Evolutionary conservation across 1,140 invertebrate genomes (phyloP), one percentile per base, ranked within the genome.

Genomic region (Nasonia giraulti): DNA sequence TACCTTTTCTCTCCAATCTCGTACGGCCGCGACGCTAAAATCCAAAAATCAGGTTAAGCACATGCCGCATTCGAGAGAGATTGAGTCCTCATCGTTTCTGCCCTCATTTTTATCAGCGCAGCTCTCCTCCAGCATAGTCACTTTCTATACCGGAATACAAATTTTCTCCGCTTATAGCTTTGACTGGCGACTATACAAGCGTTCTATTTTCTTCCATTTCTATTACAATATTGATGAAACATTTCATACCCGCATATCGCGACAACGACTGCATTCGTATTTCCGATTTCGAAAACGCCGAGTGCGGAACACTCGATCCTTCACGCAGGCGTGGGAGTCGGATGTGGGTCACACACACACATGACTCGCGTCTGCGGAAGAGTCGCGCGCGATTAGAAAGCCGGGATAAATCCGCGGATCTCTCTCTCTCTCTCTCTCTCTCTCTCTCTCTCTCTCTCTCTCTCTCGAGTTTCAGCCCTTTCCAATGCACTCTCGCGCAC

Each of bases 321-420:
- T 31, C n/a, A 47, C 11, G 7, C 11, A 10, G 20, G 23, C 17
- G 27, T 20, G 23, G 31, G 71, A 74, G 71, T 37, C 11, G 20
- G 27, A 83, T 83, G 74, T 77, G 62, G 75, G 75, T 83, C 75
- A 78, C 17, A 7, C 20, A 31, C 23, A 71, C 33, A 37, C 33
- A 37, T 71, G 12, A 0, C 3, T 17, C 20, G 62, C 33, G 6
- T 8, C 31, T 66, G 74, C 55, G 55, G 62, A 83, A 55, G 20
- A 83, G 75, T 71, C 44, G 23, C 27, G 50, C 17, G 50, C 17
- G 37, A 69, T 83, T 83, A 83, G 82, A 83, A 83, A 78, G 82
- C 8, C 17, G 12, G n/a, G 55, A 66, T 66, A 68, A 83, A 55
- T 44, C 40, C 23, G n/a, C 55, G 33, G 40, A 78, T 50, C 76